phyloP scores from a whole-genome alignment of 2,113 vertebrate genomes.

The Chionodraco myersi region DNA sequence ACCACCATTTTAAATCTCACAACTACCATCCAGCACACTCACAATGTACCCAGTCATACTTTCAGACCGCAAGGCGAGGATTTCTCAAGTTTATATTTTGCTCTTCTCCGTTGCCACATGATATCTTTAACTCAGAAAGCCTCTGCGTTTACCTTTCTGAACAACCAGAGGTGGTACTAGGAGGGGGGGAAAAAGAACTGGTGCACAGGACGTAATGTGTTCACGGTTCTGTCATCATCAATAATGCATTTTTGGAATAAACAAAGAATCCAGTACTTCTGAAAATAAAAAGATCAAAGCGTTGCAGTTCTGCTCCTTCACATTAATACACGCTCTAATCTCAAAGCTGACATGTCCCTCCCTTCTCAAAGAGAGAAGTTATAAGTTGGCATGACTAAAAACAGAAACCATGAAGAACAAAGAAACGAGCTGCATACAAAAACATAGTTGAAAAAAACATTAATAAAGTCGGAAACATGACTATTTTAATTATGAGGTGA shows the following conservation, averaged over 20 bases:
- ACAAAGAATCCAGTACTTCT: constrained; percentile 12
- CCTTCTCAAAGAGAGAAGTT: constrained; percentile 5
- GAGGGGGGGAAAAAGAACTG: background rate
- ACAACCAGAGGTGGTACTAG: background rate
- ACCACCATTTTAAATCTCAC: background rate
- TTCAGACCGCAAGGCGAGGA: background rate
- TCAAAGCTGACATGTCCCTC: constrained; percentile 11
- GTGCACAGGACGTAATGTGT: background rate
- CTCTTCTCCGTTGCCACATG: background rate
- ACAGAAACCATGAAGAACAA: background rate
- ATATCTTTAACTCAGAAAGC: background rate
- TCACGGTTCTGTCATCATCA: constrained; percentile 31
- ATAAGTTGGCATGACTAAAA: constrained; percentile 14
- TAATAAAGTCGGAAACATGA: background rate
- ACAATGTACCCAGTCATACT: background rate
- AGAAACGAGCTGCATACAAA: background rate
- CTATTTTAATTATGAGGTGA: background rate
- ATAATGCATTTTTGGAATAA: constrained; percentile 34
- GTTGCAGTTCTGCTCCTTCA: constrained; percentile 4
- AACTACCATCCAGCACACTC: background rate
- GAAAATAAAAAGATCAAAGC: constrained; percentile 40
- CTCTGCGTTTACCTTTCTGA: constrained; percentile 7
- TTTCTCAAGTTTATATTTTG: background rate
- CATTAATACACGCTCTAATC: background rate
- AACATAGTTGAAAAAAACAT: background rate